Percentiles rank a stretch among this genome's conserved stretches.
Evolutionary conservation across 2,113 vertebrate genomes (phyloP).

Genomic region (Mustelus asterias): DNA sequence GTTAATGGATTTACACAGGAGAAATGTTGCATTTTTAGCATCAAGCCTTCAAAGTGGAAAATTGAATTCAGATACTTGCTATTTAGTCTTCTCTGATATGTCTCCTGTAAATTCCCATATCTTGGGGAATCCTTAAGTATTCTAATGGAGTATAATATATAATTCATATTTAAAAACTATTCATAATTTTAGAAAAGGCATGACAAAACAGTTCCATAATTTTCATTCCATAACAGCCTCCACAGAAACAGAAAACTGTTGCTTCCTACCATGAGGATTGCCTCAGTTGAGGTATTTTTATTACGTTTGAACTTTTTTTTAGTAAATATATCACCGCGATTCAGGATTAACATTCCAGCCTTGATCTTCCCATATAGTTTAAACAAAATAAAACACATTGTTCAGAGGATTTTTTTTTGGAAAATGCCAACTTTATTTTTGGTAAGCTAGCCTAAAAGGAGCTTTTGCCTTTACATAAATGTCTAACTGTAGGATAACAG

Average conservation of each 20-base stretch:
- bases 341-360: not conserved
- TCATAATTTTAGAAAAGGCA: not conserved
- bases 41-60: not conserved
- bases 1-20: not conserved
- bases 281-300: not conserved
- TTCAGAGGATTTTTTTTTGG: not conserved
- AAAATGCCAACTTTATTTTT: slow-evolving; percentile 34
- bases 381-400: not conserved
- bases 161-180: not conserved
- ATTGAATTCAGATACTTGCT: not conserved
- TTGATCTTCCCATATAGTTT: not conserved
- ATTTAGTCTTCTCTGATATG: not conserved
- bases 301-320: not conserved
- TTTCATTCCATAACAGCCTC: not conserved
- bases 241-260: not conserved
- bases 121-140: not conserved
- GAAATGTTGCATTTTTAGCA: not conserved
- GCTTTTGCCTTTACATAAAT: not conserved
- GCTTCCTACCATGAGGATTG: not conserved
- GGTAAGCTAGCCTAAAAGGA: slow-evolving; percentile 14
- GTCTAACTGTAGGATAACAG: not conserved
- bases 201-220: not conserved
- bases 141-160: not conserved
- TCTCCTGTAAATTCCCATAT: not conserved
- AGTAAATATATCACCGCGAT: not conserved